Base-by-base conservation (phyloP, 1,140 invertebrate species). In the Brachionus angularis region DNA sequence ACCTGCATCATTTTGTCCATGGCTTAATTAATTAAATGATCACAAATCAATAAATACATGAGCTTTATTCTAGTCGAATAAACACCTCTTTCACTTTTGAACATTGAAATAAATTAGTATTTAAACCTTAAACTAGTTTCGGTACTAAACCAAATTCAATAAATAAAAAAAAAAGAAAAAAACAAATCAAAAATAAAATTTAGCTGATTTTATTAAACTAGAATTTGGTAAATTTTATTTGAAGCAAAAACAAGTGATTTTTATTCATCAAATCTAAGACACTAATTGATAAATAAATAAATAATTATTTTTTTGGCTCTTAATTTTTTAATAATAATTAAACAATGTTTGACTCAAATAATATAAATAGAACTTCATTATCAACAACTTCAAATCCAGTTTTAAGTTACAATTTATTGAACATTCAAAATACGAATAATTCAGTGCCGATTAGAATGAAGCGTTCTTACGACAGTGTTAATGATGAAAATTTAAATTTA, bases 231-330 rank as follows among this genome's bases (percentile, higher is more conserved):
- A n/a, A n/a, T n/a, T n/a, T n/a, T n/a, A n/a, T n/a, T n/a, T n/a
- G n/a, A n/a, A n/a, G n/a, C n/a, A n/a, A n/a, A n/a, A n/a, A n/a
- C n/a, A 42, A 42, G 36, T 58, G 53, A 58, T 58, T 39, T 58
- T 12, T 58, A 58, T 39, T 58, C n/a, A n/a, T 58, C 39, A 58
- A 21, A 39, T 58, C 53, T 58, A 58, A 34, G 53, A 58, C 53
- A 58, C 53, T 39, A 55, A 55, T 55, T 55, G 52, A 55, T 55
- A n/a, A n/a, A n/a, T n/a, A n/a, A n/a, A n/a, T n/a, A n/a, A n/a
- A n/a, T n/a, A n/a, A n/a, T n/a, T n/a, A n/a, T n/a, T n/a, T n/a
- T n/a, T n/a, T 55, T 33, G 27, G 33, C 29, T 33, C 27, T 18
- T 33, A 55, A 55, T 55, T 55, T 55, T 53, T 14, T 14, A 7